phyloP scores from a whole-genome alignment of 2,888 invertebrate genomes.

The Drosophila imparisetae region DNA sequence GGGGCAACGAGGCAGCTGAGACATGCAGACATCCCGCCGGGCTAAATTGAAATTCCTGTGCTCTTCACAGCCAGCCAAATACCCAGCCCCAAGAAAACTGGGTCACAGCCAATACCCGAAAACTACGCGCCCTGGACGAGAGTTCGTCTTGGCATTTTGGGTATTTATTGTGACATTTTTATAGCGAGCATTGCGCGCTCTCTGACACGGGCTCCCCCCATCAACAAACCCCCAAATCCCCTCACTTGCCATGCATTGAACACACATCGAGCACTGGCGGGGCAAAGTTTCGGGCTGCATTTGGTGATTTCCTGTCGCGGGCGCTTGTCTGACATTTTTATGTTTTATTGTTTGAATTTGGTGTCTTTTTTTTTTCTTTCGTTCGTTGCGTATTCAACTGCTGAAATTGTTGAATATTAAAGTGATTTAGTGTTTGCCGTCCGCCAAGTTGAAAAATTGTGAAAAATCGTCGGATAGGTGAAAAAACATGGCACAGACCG shows the following conservation, averaged over 20 bases:
- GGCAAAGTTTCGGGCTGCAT: conserved; percentile 54
- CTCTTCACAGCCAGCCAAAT: conserved; percentile 1
- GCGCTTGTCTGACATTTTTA: conserved; percentile 59
- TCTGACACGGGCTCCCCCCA: conserved; percentile 19
- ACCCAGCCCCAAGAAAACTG: conserved; percentile 19
- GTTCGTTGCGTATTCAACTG: conserved; percentile 30
- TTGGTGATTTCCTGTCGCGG: conserved; percentile 61
- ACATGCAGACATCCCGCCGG: conserved; percentile 52
- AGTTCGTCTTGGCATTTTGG: conserved; percentile 68
- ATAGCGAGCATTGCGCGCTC: conserved; percentile 55
- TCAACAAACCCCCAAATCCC: no score
- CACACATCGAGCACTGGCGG: conserved; percentile 51
- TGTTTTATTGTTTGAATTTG: conserved; percentile 73
- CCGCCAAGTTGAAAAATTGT: conserved; percentile 75
- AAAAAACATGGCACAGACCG: conserved; percentile 28
- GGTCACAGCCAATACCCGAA: conserved; percentile 51
- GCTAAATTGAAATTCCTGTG: conserved; percentile 68
- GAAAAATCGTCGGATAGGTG: conserved; percentile 68
- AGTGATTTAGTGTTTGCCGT: conserved; percentile 73
- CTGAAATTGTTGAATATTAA: conserved; percentile 74
- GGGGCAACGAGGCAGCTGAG: conserved; percentile 36
- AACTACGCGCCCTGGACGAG: conserved; percentile 43
- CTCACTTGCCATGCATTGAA: conserved; percentile 36
- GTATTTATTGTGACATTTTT: conserved; percentile 78
- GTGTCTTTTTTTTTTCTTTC: conserved; percentile 13